phyloP scores from a whole-genome alignment of 2,797 vertebrate species.

The Psittacula echo region DNA sequence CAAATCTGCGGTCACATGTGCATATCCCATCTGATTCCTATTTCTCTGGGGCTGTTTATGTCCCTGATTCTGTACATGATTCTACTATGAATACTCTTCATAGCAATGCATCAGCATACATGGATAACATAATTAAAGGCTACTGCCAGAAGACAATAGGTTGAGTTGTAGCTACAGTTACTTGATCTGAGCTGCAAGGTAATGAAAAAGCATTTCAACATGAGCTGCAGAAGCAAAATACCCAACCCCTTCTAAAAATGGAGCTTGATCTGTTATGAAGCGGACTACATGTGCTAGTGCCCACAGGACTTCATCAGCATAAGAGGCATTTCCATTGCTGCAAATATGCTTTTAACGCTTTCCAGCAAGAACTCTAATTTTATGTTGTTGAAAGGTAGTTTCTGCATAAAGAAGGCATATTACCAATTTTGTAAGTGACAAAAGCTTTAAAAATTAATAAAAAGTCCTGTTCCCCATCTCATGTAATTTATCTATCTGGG shows the following conservation, averaged over 20 bases:
- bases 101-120: neutral
- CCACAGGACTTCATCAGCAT: neutral
- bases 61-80: neutral
- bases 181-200: neutral
- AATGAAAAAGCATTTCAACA: neutral
- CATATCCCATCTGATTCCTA: neutral
- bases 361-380: neutral
- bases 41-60: neutral
- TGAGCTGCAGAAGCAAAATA: neutral
- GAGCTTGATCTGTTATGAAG: neutral
- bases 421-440: neutral
- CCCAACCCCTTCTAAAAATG: neutral
- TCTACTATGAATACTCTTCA: neutral
- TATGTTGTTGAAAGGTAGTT: neutral
- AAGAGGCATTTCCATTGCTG: neutral
- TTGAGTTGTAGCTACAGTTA: neutral
- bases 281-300: neutral
- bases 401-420: neutral
- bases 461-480: neutral
- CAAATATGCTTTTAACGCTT: neutral
- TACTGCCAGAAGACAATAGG: slow-evolving; percentile 6
- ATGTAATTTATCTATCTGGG: neutral
- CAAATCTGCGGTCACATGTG: neutral
- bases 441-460: neutral
- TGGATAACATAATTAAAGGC: neutral